Conservation (phyloP, 2,888 invertebrate species). For the Sialis lutaria region DNA sequence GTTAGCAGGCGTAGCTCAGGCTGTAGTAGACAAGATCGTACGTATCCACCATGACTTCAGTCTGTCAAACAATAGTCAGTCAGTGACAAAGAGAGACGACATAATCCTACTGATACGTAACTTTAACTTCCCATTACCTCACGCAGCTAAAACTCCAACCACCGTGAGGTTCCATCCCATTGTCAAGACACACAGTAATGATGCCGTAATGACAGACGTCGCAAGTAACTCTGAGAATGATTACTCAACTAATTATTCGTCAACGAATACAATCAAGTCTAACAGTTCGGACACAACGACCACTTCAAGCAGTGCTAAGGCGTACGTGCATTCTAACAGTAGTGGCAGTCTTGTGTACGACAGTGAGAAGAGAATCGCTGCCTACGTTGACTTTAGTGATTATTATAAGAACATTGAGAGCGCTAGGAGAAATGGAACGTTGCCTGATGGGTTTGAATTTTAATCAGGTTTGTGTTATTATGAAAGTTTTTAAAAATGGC, state of each 20-base stretch:
- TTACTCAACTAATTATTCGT: conserved; percentile 9
- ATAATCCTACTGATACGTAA: conserved; percentile 73
- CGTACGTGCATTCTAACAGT: conserved; percentile 13
- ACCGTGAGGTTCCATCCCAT: conserved; percentile 45
- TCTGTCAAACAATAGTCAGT: conserved; percentile 30
- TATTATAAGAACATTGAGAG: conserved; percentile 57
- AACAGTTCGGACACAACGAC: conserved; percentile 21
- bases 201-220: conserved; percentile 12
- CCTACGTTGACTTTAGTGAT: conserved; percentile 73
- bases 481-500: too few relatives aligned
- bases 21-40: conserved; percentile 68
- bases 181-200: conserved; percentile 27
- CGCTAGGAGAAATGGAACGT: conserved; percentile 43
- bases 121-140: conserved; percentile 63
- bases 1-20: conserved; percentile 67
- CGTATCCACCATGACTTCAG: conserved; percentile 67
- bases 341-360: conserved; percentile 25
- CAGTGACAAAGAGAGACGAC: conserved; percentile 50
- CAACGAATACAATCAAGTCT: conserved; percentile 15
- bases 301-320: conserved; percentile 18
- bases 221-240: conserved; percentile 8
- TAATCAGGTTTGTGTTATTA: too few relatives aligned
- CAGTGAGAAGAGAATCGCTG: conserved; percentile 49
- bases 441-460: conserved; percentile 43
- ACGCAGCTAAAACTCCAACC: conserved; percentile 36